A percentile compares a stretch with the other conserved stretches of the same genome.
Conservation (phyloP, 2,888 invertebrate species). For the Tenthredo mesomela region DNA sequence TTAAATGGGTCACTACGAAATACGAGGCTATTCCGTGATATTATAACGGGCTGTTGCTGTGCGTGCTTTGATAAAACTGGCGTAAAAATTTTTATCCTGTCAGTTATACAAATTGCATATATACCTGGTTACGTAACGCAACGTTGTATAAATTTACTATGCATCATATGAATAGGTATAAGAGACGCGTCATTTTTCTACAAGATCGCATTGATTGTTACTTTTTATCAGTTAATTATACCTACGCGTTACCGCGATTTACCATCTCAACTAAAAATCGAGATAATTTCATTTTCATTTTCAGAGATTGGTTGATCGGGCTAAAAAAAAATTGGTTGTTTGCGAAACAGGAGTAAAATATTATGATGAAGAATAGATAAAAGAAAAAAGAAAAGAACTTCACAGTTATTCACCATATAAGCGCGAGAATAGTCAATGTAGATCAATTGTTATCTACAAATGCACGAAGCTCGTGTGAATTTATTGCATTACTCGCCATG, state of each 20-base stretch:
- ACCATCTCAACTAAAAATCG: neutral
- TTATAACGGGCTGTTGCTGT: constrained; percentile 54
- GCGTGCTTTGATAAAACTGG: constrained; percentile 69
- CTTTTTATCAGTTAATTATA: neutral
- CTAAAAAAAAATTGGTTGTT: neutral
- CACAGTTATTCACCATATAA: neutral
- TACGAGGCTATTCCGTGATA: constrained; percentile 42
- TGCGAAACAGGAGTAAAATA: neutral
- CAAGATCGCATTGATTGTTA: neutral
- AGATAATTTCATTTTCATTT: neutral
- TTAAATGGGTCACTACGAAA: constrained; percentile 47
- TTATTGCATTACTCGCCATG: constrained; percentile 32
- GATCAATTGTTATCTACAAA: constrained; percentile 44
- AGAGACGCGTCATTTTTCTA: neutral
- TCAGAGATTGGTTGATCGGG: neutral
- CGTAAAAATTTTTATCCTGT: constrained; percentile 37
- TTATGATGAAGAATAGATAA: neutral
- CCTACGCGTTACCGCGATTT: neutral
- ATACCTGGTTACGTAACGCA: neutral
- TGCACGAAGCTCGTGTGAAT: constrained; percentile 31
- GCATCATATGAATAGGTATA: constrained; percentile 23
- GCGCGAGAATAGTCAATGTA: neutral
- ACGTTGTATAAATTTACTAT: constrained; percentile 53
- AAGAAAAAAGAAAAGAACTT: neutral
- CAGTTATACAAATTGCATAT: constrained; percentile 21